Conservation (phyloP, 1,140 invertebrate genomes). For the Aphidius gifuensis region DNA sequence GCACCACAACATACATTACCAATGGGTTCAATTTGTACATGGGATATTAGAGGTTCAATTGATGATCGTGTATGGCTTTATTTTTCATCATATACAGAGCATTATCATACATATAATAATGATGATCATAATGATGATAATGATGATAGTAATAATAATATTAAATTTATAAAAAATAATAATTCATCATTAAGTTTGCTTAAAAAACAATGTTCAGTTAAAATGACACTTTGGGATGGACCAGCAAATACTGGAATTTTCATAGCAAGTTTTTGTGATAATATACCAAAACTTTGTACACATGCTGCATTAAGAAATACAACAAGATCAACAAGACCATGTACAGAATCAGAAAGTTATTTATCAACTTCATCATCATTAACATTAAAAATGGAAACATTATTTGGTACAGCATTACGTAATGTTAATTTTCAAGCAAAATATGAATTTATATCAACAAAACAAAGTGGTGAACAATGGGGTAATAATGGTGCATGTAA, state of each 20-base stretch:
- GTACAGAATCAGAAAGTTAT: conserved; percentile 74
- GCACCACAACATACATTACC: conserved; percentile 80
- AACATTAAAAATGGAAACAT: conserved; percentile 47
- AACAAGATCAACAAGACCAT: conserved; percentile 72
- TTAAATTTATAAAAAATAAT: too few species aligned
- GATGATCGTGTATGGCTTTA: conserved; percentile 83
- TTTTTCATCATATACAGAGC: conserved; percentile 78
- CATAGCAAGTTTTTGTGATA: conserved; percentile 70
- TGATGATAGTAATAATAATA: too few species aligned
- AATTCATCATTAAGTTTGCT: conserved; percentile 40
- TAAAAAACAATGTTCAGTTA: conserved; percentile 38
- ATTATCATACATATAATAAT: conserved; percentile 60
- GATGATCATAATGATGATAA: background rate
- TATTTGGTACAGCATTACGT: conserved; percentile 56
- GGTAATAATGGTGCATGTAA: conserved; percentile 55
- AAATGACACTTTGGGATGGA: conserved; percentile 48
- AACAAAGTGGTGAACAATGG: conserved; percentile 69
- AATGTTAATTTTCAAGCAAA: conserved; percentile 56
- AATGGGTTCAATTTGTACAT: conserved; percentile 81
- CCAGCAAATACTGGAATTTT: conserved; percentile 44
- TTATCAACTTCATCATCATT: conserved; percentile 65
- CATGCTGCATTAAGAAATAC: conserved; percentile 74
- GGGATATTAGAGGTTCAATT: conserved; percentile 74
- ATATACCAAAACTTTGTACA: conserved; percentile 75
- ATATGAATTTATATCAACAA: conserved; percentile 83